Conservation (phyloP, 2,888 invertebrate species). For the Autographa pulchrina region DNA sequence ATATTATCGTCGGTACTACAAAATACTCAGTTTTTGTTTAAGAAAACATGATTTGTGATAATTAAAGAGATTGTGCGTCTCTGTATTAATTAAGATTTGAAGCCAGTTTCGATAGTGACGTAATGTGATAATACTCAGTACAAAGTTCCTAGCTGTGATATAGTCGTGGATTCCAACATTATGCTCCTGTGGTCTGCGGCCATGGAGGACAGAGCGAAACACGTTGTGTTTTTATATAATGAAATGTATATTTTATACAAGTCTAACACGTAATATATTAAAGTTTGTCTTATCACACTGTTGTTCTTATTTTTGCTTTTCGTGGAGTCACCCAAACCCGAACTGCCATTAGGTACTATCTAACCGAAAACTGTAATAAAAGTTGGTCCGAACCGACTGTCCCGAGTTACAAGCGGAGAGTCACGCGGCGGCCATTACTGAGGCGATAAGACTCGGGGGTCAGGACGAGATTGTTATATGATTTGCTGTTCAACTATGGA, state of each 20-base stretch:
- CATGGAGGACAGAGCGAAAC: background rate
- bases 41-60: background rate
- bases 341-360: background rate
- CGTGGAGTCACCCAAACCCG: background rate
- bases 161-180: conserved; percentile 15
- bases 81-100: background rate
- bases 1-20: background rate
- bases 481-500: background rate
- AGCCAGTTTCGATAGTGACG: background rate
- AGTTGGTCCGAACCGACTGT: background rate
- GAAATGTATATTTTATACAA: conserved; percentile 27
- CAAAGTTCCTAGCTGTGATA: conserved; percentile 73
- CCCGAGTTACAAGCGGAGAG: background rate
- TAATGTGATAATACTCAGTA: conserved; percentile 63
- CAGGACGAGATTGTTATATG: background rate
- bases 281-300: conserved; percentile 57
- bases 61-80: background rate
- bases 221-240: conserved; percentile 29
- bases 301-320: conserved; percentile 8
- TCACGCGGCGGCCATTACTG: background rate
- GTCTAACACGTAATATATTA: conserved; percentile 59
- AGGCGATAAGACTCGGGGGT: background rate
- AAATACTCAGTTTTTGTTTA: conserved; percentile 6
- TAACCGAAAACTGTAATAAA: background rate
- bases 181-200: background rate